Base-by-base conservation (phyloP, 2,888 invertebrate genomes). In the Acanthosepion pharaonis region DNA sequence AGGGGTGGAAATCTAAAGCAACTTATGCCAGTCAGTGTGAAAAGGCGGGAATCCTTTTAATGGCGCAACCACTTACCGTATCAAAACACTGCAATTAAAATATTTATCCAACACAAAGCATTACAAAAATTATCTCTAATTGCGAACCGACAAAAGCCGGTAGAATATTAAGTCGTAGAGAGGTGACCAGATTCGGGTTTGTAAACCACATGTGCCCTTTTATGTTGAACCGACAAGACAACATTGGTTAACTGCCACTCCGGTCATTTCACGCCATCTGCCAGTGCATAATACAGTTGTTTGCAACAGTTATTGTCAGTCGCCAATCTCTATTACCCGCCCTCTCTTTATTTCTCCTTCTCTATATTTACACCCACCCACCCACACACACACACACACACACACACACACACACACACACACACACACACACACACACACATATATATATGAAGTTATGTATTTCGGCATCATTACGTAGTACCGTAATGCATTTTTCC, bases 181-280 rank as follows among this genome's bases (percentile, higher is more conserved):
- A n/a, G 78, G n/a, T 78, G 78, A n/a, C n/a, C 78, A 78, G n/a
- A n/a, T 78, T 78, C n/a, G 78, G n/a, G n/a, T 33, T 78, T n/a
- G 33, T 33, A 11, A 78, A n/a, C 78, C 78, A 33, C 78, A 78
- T 78, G 78, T 11, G n/a, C n/a, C n/a, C 78, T n/a, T 33, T n/a
- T 0, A 78, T 33, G 78, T 33, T 11, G n/a, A 78, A 15, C n/a
- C n/a, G 15, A 9, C 78, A 59, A 59, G 59, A 59, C 59, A 59
- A 23, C 59, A 20, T 59, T 59, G 6, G 59, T 59, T 59, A 59
- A 59, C 59, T 59, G 23, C 59, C 59, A 5, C 78, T 5, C 18
- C 78, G 15, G n/a, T 33, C 15, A 15, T n/a, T n/a, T n/a, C 78
- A 78, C 5, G 9, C n/a, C 15, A 15, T n/a, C n/a, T 78, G 78